A percentile compares a stretch with the other conserved stretches of the same genome.
Evolutionary conservation across 2,797 vertebrate genomes (phyloP).

Genomic region (Tarsius wallacei): DNA sequence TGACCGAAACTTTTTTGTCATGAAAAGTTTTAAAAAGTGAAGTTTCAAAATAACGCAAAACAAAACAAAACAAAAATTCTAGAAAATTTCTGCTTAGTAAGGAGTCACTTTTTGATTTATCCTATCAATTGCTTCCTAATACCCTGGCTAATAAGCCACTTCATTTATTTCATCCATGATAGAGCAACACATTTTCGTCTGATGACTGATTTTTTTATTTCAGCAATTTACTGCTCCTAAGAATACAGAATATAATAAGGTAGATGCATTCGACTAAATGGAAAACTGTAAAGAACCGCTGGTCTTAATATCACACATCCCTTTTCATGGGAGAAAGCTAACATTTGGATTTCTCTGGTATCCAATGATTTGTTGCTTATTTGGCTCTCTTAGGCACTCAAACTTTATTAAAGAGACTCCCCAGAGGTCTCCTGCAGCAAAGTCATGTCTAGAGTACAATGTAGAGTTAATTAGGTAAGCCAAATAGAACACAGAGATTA

Average conservation of each 20-base stretch:
- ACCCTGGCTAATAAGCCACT: neutral
- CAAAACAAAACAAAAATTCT: conserved; percentile 12
- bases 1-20: neutral
- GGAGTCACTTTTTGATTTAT: neutral
- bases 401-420: conserved; percentile 56
- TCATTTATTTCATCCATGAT: neutral
- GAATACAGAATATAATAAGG: neutral
- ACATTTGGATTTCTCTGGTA: neutral
- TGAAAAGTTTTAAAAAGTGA: neutral
- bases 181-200: neutral
- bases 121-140: neutral
- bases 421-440: conserved; percentile 69
- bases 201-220: neutral
- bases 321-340: neutral
- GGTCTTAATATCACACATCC: neutral
- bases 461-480: conserved; percentile 83
- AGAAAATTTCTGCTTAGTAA: neutral
- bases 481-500: conserved; percentile 83
- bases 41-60: conserved; percentile 5
- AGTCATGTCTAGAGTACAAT: conserved; percentile 42
- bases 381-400: conserved; percentile 48
- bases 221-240: neutral
- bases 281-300: neutral
- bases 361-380: conserved; percentile 49
- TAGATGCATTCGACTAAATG: neutral